Evolutionary conservation across 2,888 invertebrate species (phyloP).

Genomic region (Callinectes sapidus): DNA sequence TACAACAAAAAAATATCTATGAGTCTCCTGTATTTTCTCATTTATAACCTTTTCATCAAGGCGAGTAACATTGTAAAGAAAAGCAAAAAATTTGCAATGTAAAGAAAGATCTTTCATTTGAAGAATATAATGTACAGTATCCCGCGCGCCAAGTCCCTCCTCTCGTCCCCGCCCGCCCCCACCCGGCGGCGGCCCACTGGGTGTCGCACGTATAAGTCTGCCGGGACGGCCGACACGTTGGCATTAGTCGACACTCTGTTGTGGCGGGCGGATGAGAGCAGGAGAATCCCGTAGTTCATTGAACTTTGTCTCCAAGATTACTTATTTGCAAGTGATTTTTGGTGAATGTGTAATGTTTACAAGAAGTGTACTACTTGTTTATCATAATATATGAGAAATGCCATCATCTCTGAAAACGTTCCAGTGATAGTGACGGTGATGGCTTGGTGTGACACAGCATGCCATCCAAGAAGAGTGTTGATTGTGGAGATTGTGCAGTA

Average conservation of each 20-base stretch:
- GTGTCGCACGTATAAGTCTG: constrained; percentile 35
- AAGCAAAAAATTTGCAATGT: not conserved
- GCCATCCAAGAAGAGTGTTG: constrained; percentile 19
- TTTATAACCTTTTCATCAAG: not conserved
- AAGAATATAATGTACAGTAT: not conserved
- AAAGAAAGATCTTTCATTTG: not conserved
- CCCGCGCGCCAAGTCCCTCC: not conserved
- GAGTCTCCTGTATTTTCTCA: not conserved
- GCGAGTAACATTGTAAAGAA: not conserved
- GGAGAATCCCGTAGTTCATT: constrained; percentile 18
- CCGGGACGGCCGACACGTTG: constrained; percentile 39
- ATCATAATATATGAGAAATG: not conserved
- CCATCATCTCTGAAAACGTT: constrained; percentile 4
- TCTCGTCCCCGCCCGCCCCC: not conserved
- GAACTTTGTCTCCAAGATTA: constrained; percentile 22
- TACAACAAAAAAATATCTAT: not conserved
- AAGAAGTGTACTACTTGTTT: not conserved
- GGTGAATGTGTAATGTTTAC: not conserved
- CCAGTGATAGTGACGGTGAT: constrained; percentile 3
- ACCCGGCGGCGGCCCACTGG: not conserved
- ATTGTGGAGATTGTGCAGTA: not conserved
- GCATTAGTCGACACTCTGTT: constrained; percentile 34
- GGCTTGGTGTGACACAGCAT: constrained; percentile 16
- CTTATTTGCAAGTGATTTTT: not conserved
- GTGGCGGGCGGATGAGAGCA: constrained; percentile 17